phyloP scores from a whole-genome alignment of 2,888 invertebrate species.

The Hedychridium roseum region DNA sequence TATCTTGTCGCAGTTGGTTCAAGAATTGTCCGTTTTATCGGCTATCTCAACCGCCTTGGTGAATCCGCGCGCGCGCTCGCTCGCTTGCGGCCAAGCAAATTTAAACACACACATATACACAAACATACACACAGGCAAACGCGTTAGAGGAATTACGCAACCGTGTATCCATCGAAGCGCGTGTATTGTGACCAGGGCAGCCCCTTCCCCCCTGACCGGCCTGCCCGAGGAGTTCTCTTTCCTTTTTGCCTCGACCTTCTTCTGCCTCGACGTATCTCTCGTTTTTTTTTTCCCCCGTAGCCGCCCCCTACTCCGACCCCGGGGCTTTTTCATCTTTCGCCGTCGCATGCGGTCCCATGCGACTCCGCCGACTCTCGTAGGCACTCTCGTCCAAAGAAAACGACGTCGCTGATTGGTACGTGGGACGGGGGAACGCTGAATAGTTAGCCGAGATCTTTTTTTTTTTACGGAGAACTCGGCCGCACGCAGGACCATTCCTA shows the following conservation, averaged over 20 bases:
- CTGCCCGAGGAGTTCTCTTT: neutral
- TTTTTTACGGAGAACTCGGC: no score
- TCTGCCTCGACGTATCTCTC: conserved; percentile 8
- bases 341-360: conserved; percentile 13
- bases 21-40: conserved; percentile 52
- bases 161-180: conserved; percentile 6
- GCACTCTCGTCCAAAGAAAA: conserved; percentile 23
- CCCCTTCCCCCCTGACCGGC: neutral
- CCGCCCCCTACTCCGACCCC: neutral
- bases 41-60: conserved; percentile 40
- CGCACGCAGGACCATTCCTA: neutral
- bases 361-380: conserved; percentile 13
- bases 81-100: no score
- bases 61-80: no score
- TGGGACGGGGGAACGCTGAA: conserved; percentile 33
- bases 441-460: conserved; percentile 33
- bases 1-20: conserved; percentile 51
- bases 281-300: conserved; percentile 8
- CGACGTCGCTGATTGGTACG: conserved; percentile 31
- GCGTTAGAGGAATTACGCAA: no score
- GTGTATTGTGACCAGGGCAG: conserved; percentile 9
- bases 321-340: conserved; percentile 21
- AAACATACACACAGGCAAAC: no score
- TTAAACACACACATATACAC: no score
- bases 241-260: conserved; percentile 9